Base-by-base conservation (phyloP, 2,797 vertebrate genomes). In the Coranthus polyacanthus region DNA sequence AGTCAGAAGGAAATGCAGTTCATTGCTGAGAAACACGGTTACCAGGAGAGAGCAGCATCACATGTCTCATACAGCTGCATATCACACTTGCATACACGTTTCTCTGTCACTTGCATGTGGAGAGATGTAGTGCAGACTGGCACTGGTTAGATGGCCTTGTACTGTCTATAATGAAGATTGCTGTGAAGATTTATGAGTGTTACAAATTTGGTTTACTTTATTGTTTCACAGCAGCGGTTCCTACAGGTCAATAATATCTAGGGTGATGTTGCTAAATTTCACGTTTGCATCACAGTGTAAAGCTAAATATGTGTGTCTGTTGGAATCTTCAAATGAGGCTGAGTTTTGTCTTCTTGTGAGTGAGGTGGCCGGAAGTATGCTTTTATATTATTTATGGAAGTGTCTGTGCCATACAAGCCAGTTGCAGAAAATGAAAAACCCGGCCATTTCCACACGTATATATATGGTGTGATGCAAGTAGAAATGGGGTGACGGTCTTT, bases 41-140 rank as follows among this genome's bases (percentile, higher is more conserved):
- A 70, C 76, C 72, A 85, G 73, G 78, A 81, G 79, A 81, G 75
- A 82, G 76, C 73, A 75, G 71, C 78, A 82, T 68, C 61, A 60
- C 62, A 68, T 62, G 59, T 75, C 57, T 79, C 60, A 66, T 77
- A 86, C 83, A 75, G 82, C 72, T 87, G 71, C 68, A 86, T 79
- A 88, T 84, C 76, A 84, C 68, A 82, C 83, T 71, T 79, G 77
- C 84, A 85, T 83, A 62, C 29, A 60, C 66, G 36, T n/a, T 36
- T 6, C 37, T 29, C 9, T 26, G 46, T 46, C 43, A 16, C 49
- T 44, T 55, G 76, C 53, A 41, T 51, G 32, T 51, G 36, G 46
- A 34, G 41, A 74, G 68, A 38, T 75, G 72, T 66, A 58, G 32
- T 41, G 2, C 46, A 55, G 22, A 39, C 10, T 68, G 61, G 46